Evolutionary conservation across 2,888 invertebrate species (phyloP).

Genomic region (Noctua pronuba): DNA sequence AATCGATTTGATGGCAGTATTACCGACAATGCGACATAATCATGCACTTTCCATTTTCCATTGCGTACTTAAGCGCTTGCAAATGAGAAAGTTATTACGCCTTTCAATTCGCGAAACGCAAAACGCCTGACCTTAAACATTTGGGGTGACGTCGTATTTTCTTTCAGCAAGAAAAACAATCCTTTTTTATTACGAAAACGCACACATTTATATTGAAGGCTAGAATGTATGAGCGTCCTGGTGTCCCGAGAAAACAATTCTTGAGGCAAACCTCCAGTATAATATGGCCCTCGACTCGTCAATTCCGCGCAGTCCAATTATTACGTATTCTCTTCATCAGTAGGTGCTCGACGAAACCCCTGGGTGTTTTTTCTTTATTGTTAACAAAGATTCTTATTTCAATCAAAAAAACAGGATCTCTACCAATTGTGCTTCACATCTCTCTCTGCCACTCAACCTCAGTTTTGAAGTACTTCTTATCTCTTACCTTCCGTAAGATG

Average conservation of each 20-base stretch:
- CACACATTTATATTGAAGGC: neutral
- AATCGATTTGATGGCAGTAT: conserved; percentile 27
- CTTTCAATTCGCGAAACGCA: conserved; percentile 38
- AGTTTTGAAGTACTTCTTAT: neutral
- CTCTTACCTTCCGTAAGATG: neutral
- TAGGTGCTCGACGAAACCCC: conserved; percentile 20
- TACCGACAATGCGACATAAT: conserved; percentile 40
- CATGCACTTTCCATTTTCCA: conserved; percentile 54
- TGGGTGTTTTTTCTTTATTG: conserved; percentile 11
- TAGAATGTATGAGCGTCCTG: neutral
- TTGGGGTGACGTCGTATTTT: conserved; percentile 2
- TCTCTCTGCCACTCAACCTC: neutral
- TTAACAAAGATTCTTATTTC: neutral
- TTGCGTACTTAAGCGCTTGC: conserved; percentile 53
- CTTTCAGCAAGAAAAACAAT: neutral
- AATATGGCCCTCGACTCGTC: conserved; percentile 2
- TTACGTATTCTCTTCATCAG: conserved; percentile 21
- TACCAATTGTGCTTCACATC: neutral
- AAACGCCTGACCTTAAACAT: conserved; percentile 1
- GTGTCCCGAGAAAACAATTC: conserved; percentile 16
- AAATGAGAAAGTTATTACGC: conserved; percentile 59
- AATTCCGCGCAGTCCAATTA: conserved; percentile 46
- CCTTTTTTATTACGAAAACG: neutral
- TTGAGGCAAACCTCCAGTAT: conserved; percentile 7
- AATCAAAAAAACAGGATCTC: neutral